phyloP scores from a whole-genome alignment of 2,113 vertebrate genomes.

The Megaleporinus macrocephalus region DNA sequence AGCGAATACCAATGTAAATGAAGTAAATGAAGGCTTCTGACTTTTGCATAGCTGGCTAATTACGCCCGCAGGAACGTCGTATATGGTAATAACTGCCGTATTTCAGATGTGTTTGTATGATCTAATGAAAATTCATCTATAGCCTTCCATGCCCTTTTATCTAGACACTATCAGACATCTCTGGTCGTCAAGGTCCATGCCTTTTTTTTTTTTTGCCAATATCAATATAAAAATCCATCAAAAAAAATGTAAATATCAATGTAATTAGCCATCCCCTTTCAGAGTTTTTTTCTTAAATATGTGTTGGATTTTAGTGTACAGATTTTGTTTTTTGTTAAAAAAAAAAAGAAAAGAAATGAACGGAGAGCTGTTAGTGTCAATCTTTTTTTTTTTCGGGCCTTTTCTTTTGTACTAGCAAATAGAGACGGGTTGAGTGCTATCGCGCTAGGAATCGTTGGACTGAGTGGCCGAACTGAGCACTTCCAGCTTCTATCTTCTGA shows the following conservation, averaged over 20 bases:
- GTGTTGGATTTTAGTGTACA: conserved; percentile 60
- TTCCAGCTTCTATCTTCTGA: not conserved
- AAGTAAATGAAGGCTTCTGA: too few relatives aligned
- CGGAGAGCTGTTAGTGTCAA: conserved; percentile 36
- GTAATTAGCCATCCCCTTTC: conserved; percentile 35
- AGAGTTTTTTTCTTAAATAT: conserved; percentile 36
- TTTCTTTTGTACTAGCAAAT: conserved; percentile 35
- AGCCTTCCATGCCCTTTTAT: not conserved
- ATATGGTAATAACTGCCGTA: not conserved
- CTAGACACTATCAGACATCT: not conserved
- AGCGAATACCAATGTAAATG: too few relatives aligned
- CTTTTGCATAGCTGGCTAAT: not conserved
- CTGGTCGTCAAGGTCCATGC: not conserved
- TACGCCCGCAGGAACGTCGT: not conserved
- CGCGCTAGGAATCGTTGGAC: not conserved
- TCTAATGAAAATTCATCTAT: not conserved
- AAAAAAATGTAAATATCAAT: conserved; percentile 48
- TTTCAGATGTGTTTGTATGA: not conserved
- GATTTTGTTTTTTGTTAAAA: conserved; percentile 36
- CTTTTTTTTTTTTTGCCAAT: conserved; percentile 8
- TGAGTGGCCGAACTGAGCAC: not conserved
- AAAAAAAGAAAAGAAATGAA: conserved; percentile 19
- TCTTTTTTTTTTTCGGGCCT: conserved; percentile 26
- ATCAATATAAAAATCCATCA: conserved; percentile 48
- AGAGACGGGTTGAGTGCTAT: conserved; percentile 25